A percentile compares a stretch with the other conserved stretches of the same genome.
Evolutionary conservation across 53 echinoderm and acorn worm genomes (phyloP).

Genomic region (Holothuria scabra): DNA sequence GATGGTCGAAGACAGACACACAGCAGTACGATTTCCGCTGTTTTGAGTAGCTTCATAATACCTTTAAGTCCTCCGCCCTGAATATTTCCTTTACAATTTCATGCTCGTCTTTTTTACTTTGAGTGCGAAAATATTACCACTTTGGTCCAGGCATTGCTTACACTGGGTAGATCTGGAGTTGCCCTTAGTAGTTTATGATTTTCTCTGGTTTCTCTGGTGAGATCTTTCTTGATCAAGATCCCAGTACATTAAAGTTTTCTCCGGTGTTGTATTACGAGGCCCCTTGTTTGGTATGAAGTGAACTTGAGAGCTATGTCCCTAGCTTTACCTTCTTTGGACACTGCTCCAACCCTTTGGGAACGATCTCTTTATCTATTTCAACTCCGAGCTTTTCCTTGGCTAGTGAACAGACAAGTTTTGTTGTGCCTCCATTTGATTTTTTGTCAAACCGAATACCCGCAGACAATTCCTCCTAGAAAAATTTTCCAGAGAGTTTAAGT

Average conservation of each 20-base stretch:
- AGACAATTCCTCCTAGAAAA: not conserved
- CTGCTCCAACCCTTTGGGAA: not conserved
- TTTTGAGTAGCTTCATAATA: constrained; percentile 31
- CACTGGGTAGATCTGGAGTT: not conserved
- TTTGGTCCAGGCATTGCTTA: not conserved
- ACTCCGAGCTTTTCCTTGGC: not conserved
- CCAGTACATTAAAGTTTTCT: not conserved
- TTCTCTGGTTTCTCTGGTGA: not conserved
- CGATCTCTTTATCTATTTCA: not conserved
- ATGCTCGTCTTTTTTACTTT: not conserved
- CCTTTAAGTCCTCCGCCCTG: constrained; percentile 1
- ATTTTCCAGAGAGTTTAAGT: not conserved
- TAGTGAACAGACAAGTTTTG: no score
- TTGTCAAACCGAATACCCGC: no score
- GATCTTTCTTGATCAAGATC: not conserved
- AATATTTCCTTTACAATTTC: not conserved
- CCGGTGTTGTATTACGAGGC: not conserved
- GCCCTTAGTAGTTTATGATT: not conserved
- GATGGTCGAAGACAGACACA: no score
- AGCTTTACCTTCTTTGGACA: constrained; percentile 9
- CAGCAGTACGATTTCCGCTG: no score
- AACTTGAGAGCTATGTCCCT: constrained; percentile 16
- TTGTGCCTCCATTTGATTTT: no score
- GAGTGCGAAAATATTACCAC: not conserved
- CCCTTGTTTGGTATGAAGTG: not conserved